These are phyloP conservation scores for Uloborus plumipes DNA, from an alignment of 2,888 invertebrate species.

Conservation along the genomic window DNA sequence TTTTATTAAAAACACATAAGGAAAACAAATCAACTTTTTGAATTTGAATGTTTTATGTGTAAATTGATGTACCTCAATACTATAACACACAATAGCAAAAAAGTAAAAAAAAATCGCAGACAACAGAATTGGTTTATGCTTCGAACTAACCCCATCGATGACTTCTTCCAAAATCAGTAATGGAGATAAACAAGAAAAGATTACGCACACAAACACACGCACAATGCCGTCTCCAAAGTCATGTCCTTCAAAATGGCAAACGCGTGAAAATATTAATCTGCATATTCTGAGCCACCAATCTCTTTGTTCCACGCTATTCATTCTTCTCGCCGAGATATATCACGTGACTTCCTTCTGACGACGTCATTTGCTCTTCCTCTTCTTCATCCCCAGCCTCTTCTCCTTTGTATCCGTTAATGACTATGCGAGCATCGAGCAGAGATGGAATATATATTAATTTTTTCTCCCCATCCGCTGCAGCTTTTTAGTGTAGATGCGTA, in stretches of 20 bases:
- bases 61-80: too few relatives aligned
- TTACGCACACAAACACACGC: background rate
- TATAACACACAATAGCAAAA: too few relatives aligned
- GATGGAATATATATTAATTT: conserved; percentile 21
- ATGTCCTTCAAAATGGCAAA: conserved; percentile 26
- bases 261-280: conserved; percentile 30
- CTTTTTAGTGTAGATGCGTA: conserved; percentile 6
- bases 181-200: too few relatives aligned
- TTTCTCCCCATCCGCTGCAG: conserved; percentile 5
- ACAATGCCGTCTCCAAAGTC: conserved; percentile 10
- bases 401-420: conserved; percentile 21
- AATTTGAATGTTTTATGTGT: too few relatives aligned
- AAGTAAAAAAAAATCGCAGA: too few relatives aligned
- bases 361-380: conserved; percentile 1
- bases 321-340: conserved; percentile 21
- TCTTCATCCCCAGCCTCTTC: background rate
- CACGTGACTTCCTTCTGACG: conserved; percentile 12
- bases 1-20: too few relatives aligned
- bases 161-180: too few relatives aligned
- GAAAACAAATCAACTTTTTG: too few relatives aligned
- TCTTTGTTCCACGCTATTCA: conserved; percentile 17
- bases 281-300: conserved; percentile 23
- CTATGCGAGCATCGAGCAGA: conserved; percentile 20
- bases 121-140: too few relatives aligned
- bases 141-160: too few relatives aligned